Base-by-base conservation (phyloP, 2,797 vertebrate species). In the Platalea minor region DNA sequence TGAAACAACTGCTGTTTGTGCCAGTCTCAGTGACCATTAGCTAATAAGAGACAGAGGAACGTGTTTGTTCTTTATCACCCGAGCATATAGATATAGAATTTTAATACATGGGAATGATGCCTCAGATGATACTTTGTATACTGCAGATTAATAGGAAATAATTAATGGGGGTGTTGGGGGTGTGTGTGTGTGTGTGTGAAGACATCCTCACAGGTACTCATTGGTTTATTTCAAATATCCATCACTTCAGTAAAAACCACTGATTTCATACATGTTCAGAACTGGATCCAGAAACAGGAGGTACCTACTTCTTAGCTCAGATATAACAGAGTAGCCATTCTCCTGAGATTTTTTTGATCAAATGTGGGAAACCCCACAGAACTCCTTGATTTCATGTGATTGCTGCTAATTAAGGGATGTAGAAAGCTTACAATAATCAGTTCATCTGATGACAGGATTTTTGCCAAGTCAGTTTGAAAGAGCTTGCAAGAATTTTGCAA, bases 401-500 rank as follows among this genome's bases (percentile, higher is more conserved):
- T 79, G 46, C 63, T 91, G 11, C 54, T 83, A 93, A 89, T 75
- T 95, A 85, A 79, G 37, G 64, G 21, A 65, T 65, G 45, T 17
- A 75, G 41, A 83, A 60, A 85, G 17, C 48, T 74, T 74, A 29
- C n/a, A 59, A 41, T 60, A 89, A 56, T 74, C 41, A 75, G 57
- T 37, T 85, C 29, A 51, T 87, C 54, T 89, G 79, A 64, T 89
- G 79, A 64, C 28, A 72, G 35, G 46, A 76, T 51, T 89, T 86
- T 94, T 93, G 72, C 89, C 81, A 94, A 91, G 28, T 8, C 19
- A 67, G 11, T 74, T 78, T 92, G 69, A 93, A 93, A 79, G 60
- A 41, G 9, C 57, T 83, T 61, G 61, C 45, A 87, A 83, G 68
- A 83, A 61, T 83, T 80, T 89, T 92, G 25, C 82, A 75, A 4